Evolutionary conservation across 2,797 vertebrate species (phyloP), one percentile per base, ranked within the genome.

Genomic region (Acanthurus lineatus): DNA sequence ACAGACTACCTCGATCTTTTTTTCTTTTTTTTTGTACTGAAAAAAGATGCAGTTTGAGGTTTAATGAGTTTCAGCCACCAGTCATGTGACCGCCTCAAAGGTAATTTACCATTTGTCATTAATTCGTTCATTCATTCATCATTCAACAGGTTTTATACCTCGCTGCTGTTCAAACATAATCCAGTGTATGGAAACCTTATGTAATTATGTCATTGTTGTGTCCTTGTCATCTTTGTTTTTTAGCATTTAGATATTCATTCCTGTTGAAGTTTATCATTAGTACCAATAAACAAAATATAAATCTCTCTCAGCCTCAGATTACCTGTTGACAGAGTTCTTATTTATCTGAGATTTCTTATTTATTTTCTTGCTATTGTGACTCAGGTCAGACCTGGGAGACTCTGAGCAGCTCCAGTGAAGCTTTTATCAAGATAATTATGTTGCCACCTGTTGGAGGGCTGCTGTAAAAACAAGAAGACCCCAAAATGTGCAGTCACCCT

Each of bases 401-500:
- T 67, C 48, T 62, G 59, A 64, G 58, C 68, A 51, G 48, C 56
- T 48, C 54, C 32, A 15, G 35, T 68, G 42, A 56, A 72, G 53
- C 67, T 16, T 87, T 51, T 25, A 17, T 71, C 42, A 49, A 44
- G 81, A 28, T 75, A 70, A 68, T 87, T 35, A 73, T 48, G 78
- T 88, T 83, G 94, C 94, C 92, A 83, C 78, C 94, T 95, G 32
- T 92, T 90, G 92, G 93, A 86, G 70, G 1, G 20, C 49, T 64
- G 73, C 59, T 68, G 92, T 73, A 89, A 89, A 64, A 88, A 35
- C 90, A 86, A 20, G 53, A 57, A 35, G 12, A 42, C 8, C 64
- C 56, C 20, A 20, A 65, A 71, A 63, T 58, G 42, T 47, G 48
- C 45, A 64, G 12, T 49, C 32, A 35, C 0, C 1, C 52, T 14